phyloP scores from a whole-genome alignment of 2,113 vertebrate genomes.

The Macrotus californicus region DNA sequence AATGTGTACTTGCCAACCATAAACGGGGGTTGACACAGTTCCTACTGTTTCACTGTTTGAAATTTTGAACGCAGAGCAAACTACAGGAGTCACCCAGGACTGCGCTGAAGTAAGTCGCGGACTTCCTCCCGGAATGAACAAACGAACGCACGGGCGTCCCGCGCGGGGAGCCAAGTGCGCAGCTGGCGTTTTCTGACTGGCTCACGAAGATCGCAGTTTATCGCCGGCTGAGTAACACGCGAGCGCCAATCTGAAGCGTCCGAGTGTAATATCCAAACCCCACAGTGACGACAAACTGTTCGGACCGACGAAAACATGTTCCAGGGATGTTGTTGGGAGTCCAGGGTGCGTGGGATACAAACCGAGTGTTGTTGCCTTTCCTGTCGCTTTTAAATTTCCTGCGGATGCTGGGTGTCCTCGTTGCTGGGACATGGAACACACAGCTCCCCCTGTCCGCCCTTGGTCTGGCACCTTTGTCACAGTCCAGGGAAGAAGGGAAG shows the following conservation, averaged over 20 bases:
- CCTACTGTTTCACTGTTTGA: not conserved
- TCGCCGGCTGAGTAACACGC: not conserved
- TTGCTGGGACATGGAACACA: not conserved
- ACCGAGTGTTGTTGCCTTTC: not conserved
- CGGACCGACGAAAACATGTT: not conserved
- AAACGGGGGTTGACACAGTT: not conserved
- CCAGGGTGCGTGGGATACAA: not conserved
- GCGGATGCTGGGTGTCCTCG: accelerated
- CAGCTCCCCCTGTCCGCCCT: not conserved
- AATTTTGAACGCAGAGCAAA: not conserved
- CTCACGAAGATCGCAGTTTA: not conserved
- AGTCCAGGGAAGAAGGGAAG: not conserved
- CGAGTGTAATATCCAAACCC: not conserved
- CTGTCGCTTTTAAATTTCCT: not conserved
- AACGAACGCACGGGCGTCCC: accelerated
- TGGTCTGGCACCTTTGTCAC: accelerated
- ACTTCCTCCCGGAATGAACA: not conserved
- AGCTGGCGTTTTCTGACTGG: not conserved
- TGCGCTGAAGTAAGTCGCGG: not conserved
- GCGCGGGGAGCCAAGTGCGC: accelerated
- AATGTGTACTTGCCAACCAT: not conserved
- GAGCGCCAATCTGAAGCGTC: not conserved
- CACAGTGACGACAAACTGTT: not conserved
- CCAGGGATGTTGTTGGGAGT: not conserved
- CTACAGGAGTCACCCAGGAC: accelerated